Base-by-base conservation (phyloP, 1,140 invertebrate species). In the Sminthurides bifidus region DNA sequence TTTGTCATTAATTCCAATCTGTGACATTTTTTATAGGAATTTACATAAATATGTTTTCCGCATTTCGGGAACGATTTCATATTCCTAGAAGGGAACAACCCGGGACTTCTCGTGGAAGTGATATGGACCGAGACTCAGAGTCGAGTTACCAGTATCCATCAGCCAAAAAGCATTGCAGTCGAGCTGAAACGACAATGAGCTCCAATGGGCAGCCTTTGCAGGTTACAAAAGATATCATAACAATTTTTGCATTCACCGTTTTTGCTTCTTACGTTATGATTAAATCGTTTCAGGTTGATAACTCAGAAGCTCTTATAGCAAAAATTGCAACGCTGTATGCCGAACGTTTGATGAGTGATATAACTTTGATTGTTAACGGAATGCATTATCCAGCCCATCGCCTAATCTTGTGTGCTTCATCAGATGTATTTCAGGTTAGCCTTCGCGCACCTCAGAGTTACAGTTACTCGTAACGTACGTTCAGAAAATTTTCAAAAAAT, bases 381-480 rank as follows among this genome's bases (percentile, higher is more conserved):
- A 76, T 81, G 26, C 80, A 83, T 54, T 92, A 87, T 75, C 85
- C 87, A 23, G 85, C 87, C 23, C 92, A 95, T 73, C 79, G 88
- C 51, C 77, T 95, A 6, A 93, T 95, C 67, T 76, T 95, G 1
- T 93, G 89, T 77, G 87, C 89, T 58, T 91, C 86, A 58, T 93
- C 89, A 72, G 90, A 94, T 76, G 92, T 95, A 19, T 94, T 95
- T 72, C 88, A 92, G 75, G 85, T 87, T 72, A 66, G n/a, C n/a
- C n/a, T n/a, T n/a, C n/a, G n/a, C n/a, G n/a, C n/a, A n/a, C n/a
- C n/a, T n/a, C n/a, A n/a, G n/a, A n/a, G n/a, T n/a, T n/a, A n/a
- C n/a, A n/a, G n/a, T n/a, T n/a, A n/a, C n/a, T n/a, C n/a, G n/a
- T n/a, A n/a, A n/a, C n/a, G n/a, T n/a, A n/a, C n/a, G n/a, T n/a